Percentiles rank a stretch among this genome's conserved stretches.
Conservation (phyloP, 2,113 vertebrate genomes). For the Megaceryle torquata region DNA sequence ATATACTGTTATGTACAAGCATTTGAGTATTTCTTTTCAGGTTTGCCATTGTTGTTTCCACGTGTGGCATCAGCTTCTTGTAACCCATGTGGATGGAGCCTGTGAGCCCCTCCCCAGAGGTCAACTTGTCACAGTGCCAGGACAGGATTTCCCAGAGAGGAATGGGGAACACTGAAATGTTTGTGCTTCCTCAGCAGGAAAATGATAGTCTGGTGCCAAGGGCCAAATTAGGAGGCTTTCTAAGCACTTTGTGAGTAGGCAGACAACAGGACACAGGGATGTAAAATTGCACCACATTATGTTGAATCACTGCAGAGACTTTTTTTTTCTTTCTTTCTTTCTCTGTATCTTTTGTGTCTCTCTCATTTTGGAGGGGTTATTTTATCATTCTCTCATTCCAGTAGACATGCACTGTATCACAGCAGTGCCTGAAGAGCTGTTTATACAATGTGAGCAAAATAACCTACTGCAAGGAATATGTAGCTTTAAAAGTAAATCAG, state of each 20-base stretch:
- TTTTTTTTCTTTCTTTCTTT: background rate
- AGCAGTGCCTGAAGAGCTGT: background rate
- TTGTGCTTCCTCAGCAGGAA: background rate
- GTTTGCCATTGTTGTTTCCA: background rate
- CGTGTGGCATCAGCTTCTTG: background rate
- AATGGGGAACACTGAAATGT: background rate
- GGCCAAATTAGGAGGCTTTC: background rate
- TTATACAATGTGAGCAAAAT: background rate
- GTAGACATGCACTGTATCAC: background rate
- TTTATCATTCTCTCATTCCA: background rate
- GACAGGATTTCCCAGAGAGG: background rate
- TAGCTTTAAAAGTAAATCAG: background rate
- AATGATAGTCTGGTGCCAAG: background rate
- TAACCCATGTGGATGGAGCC: background rate
- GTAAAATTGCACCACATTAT: background rate
- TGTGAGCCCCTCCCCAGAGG: background rate
- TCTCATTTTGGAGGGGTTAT: background rate
- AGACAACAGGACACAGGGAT: background rate
- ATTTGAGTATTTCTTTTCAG: background rate
- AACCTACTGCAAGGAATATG: background rate
- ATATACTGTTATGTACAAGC: rapidly evolving
- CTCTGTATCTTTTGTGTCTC: background rate
- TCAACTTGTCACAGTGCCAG: background rate
- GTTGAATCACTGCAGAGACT: background rate
- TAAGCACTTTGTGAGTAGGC: background rate